Base-by-base conservation (phyloP, 2,888 invertebrate genomes). In the Physocephala rufipes region DNA sequence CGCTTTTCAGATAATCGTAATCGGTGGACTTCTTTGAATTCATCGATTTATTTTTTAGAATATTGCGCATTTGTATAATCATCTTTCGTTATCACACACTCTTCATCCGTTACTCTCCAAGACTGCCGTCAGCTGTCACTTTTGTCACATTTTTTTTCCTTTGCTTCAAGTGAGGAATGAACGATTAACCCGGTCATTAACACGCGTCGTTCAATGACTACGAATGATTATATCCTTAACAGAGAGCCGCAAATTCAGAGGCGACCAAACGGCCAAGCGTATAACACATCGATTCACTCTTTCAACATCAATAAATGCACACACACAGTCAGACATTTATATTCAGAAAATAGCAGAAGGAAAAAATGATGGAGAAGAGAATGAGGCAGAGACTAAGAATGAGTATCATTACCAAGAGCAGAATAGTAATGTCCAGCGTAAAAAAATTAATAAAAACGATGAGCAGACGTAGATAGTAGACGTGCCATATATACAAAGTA, bases 141-240 rank as follows among this genome's bases (percentile, higher is more conserved):
- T 36, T 36, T 36, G 4, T 36, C 24, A 4, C 3, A 5, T 55
- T 24, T 12, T 24, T 55, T 24, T 21, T 55, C 24, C 55, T 55
- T 21, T 55, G 4, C 24, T 24, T 12, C 24, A 26, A 55, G 55
- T 9, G 36, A 36, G 5, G 36, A 36, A 36, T 36, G 36, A 36
- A 49, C n/a, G 59, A 59, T 26, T 28, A 45, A 51, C 19, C 66
- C 53, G 66, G 66, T 66, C 66, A 53, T 53, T 66, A 66, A 66
- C 66, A 66, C 66, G 43, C 26, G 49, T 9, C 66, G 66, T 66
- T 55, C 43, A 66, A 21, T 55, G 55, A 55, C 30, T 36, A 15
- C 66, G 36, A 53, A 66, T 55, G 13, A 53, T 43, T 13, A 55
- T 43, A 36, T 66, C 53, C 66, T 66, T 53, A 55, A 28, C 28